A percentile compares a stretch with the other conserved stretches of the same genome.
Conservation (phyloP, 2,113 vertebrate species). For the Potamarius usumacintae region DNA sequence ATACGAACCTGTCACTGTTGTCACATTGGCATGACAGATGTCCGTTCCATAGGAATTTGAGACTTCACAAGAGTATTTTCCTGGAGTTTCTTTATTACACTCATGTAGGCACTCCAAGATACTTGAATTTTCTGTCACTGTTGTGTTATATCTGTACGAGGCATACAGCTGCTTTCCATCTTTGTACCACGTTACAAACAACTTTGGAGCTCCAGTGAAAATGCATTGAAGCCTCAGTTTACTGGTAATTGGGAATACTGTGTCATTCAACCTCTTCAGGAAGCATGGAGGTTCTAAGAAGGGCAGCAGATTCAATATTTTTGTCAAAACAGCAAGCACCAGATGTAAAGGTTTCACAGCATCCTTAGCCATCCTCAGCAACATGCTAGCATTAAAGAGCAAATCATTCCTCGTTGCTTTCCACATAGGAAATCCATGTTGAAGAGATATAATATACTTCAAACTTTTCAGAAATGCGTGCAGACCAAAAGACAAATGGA, state of each 20-base stretch:
- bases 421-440: background rate
- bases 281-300: constrained; percentile 48
- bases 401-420: constrained; percentile 22
- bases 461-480: constrained; percentile 39
- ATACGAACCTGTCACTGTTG: constrained; percentile 52
- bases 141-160: constrained; percentile 61
- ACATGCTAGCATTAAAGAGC: constrained; percentile 31
- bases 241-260: constrained; percentile 58
- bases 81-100: constrained; percentile 72
- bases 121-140: constrained; percentile 70
- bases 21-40: constrained; percentile 78
- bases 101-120: constrained; percentile 74
- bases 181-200: constrained; percentile 79
- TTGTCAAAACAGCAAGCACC: constrained; percentile 28
- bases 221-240: constrained; percentile 49
- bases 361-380: constrained; percentile 26
- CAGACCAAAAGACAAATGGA: constrained; percentile 16
- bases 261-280: constrained; percentile 75
- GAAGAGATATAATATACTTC: background rate
- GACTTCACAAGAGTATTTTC: constrained; percentile 83
- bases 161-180: constrained; percentile 80
- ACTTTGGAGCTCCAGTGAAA: constrained; percentile 77
- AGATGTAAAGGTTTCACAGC: constrained; percentile 15
- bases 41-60: constrained; percentile 79
- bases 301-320: constrained; percentile 40